Evolutionary conservation across 2,113 vertebrate species (phyloP), one percentile per base, ranked within the genome.

Genomic region (Galeopterus variegatus): DNA sequence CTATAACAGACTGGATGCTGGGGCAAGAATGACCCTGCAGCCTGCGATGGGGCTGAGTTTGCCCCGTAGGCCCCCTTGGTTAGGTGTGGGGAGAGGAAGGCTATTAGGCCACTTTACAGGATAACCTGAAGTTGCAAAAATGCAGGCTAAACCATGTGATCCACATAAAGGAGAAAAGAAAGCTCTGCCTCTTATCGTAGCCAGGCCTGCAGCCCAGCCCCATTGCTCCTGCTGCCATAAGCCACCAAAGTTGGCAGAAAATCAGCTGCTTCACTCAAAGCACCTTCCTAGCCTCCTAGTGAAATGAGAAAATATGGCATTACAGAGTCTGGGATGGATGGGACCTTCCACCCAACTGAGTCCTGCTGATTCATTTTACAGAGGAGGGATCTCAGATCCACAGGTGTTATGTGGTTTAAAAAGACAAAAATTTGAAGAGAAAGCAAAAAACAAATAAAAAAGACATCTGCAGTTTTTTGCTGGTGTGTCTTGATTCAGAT

Each of bases 131-230:
- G 45, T 1, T 70, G 14, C 17, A 24, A 54, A 52, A 45, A 62
- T 28, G 11, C 45, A 23, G 56, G 41, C 21, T 65, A 65, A 52
- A 17, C n/a, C 56, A 31, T 17, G 8, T 26, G 18, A 45, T 45
- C 54, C 12, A 54, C 23, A 12, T 3, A 41, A 45, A 81, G 50
- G 24, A 36, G 18, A 81, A 54, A 58, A 14, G 12, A 36, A 36
- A 21, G 26, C 14, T 36, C 41, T 62, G 33, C 28, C 54, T 33
- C 0, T 50, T 6, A 0, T n/a, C n/a, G 3, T 1, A 0, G 8
- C 19, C 33, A 48, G 0, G 14, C 17, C 56, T 14, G 6, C n/a
- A 26, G 28, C 69, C 84, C 41, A 56, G 48, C 11, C 15, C 60
- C 26, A 15, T 6, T 8, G 50, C 28, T 67, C 33, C 77, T 28